These are phyloP conservation scores for Pachyuromys duprasi DNA, from an alignment of 2,797 vertebrate genomes.

Conservation along the genomic window DNA sequence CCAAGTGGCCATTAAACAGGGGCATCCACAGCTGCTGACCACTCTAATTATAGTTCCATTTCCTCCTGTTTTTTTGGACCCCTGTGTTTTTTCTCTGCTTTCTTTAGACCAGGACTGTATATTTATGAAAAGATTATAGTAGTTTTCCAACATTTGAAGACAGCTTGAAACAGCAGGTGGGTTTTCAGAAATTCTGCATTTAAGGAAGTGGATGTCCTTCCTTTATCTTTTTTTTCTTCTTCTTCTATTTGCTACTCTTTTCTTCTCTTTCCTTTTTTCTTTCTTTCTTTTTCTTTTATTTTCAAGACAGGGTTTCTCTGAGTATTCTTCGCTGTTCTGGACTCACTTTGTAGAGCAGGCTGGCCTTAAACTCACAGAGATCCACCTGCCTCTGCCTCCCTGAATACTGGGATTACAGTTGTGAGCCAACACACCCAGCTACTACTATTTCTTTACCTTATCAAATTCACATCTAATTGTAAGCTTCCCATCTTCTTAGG, in stretches of 20 bases:
- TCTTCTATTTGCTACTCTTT: not conserved
- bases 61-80: no score
- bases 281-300: no score
- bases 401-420: no score
- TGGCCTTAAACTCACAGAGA: no score
- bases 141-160: not conserved
- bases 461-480: not conserved
- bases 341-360: no score
- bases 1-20: not conserved
- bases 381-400: no score
- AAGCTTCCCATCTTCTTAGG: not conserved
- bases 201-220: not conserved
- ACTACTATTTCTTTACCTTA: not conserved
- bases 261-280: no score
- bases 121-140: conserved; percentile 26
- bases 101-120: not conserved
- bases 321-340: no score
- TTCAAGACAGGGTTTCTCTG: no score
- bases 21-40: not conserved
- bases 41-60: not conserved
- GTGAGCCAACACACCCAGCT: no score
- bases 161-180: not conserved
- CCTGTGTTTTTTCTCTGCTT: not conserved
- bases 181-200: not conserved
- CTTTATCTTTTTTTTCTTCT: not conserved